Base-by-base conservation (phyloP, 2,888 invertebrate species). In the Andrena dorsata region DNA sequence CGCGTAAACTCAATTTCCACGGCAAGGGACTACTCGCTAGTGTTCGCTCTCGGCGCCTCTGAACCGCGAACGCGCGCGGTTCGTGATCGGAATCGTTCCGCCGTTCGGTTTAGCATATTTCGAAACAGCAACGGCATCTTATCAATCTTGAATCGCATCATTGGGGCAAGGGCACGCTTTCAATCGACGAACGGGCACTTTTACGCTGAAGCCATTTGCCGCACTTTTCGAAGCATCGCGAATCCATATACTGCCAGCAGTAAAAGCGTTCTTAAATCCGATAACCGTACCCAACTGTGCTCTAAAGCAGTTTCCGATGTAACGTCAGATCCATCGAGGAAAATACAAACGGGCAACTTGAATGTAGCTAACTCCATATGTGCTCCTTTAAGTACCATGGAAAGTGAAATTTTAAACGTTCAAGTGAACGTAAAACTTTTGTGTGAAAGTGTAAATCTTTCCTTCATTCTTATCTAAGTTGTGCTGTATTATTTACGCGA, bases 1-100 rank as follows among this genome's bases (percentile, higher is more conserved):
- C 86, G 78, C 80, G 76, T 77, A 88, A 88, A 88, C 88, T 88
- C 85, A 76, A 88, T 88, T 88, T 86, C 79, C 86, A 26, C 82
- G 49, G 79, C 68, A 32, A 64, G 72, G 63, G 80, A 69, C 76
- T 76, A 35, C 64, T 76, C 71, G 61, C 53, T 73, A 60, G 69
- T 70, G 56, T 78, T 78, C 73, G 32, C 30, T 70, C 63, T 51
- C 68, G 61, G 66, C 56, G 74, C 26, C 73, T 63, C 20, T 51
- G 68, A 81, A 85, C 68, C 83, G 76, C 76, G 85, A 82, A 88
- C 83, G 88, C 86, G 83, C 71, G 76, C 85, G 76, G 79, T 80
- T 83, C 86, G 85, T 89, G 88, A 89, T 83, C 83, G 79, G 84
- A 90, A 89, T 88, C 69, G 68, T 51, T 76, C 60, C 64, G 49